These are phyloP conservation scores for Drosophila sp. DNA, from an alignment of 1,140 invertebrate species.

Conservation along the genomic window DNA sequence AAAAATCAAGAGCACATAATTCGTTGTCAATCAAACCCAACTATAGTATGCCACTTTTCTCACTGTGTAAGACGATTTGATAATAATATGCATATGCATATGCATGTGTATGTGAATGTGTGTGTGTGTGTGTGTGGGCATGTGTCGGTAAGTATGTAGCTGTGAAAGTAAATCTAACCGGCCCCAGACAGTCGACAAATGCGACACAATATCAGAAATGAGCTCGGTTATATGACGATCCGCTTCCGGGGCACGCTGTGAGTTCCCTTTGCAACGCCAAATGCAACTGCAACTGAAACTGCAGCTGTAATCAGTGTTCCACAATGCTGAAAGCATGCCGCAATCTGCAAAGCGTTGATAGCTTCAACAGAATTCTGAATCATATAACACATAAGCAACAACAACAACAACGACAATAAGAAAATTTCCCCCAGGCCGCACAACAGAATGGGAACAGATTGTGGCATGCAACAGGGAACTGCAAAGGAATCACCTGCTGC, in stretches of 20 bases:
- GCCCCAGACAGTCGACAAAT: conserved; percentile 29
- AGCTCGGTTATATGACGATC: conserved; percentile 30
- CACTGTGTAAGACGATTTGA: neutral
- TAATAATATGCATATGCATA: conserved; percentile 5
- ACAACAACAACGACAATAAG: neutral
- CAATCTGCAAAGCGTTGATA: conserved; percentile 41
- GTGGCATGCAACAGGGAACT: conserved; percentile 19
- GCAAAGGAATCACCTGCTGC: neutral
- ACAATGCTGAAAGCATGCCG: conserved; percentile 39
- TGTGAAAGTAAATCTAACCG: neutral
- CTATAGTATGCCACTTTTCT: too few relatives aligned
- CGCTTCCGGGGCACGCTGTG: conserved; percentile 32
- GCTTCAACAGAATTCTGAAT: conserved; percentile 26
- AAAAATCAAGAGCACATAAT: too few relatives aligned
- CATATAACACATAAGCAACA: neutral
- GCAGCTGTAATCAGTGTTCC: conserved; percentile 36
- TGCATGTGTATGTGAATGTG: conserved; percentile 5
- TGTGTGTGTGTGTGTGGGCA: conserved; percentile 3
- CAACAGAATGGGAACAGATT: conserved; percentile 46
- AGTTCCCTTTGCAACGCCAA: conserved; percentile 13
- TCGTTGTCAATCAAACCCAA: too few relatives aligned
- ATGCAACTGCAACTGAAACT: conserved; percentile 9
- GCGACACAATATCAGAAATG: conserved; percentile 44
- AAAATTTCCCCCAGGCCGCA: conserved; percentile 1
- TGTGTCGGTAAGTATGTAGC: conserved; percentile 1